phyloP scores from a whole-genome alignment of 2,888 invertebrate species.

The Melanotus villosus region DNA sequence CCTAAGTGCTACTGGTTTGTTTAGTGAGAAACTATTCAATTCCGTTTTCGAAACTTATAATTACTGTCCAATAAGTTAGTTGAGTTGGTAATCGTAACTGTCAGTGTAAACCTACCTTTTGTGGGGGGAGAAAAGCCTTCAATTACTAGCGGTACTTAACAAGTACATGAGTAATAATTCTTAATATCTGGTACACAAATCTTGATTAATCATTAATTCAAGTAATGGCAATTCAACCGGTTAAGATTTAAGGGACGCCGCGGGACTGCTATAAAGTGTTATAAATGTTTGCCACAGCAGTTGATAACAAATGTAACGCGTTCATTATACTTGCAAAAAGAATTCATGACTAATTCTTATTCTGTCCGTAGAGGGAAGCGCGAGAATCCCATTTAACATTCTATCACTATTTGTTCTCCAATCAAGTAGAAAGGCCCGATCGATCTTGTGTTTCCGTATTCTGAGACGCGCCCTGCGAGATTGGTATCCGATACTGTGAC shows the following conservation, averaged over 20 bases:
- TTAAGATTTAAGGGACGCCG: slow-evolving; percentile 27
- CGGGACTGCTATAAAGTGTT: slow-evolving; percentile 25
- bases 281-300: slow-evolving; percentile 33
- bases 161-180: neutral
- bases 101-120: neutral
- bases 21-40: slow-evolving; percentile 14
- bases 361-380: slow-evolving; percentile 41
- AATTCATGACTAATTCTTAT: slow-evolving; percentile 47
- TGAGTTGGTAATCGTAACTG: neutral
- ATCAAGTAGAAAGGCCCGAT: slow-evolving; percentile 53
- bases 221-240: slow-evolving; percentile 22
- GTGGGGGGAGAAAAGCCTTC: neutral
- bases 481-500: slow-evolving; percentile 46
- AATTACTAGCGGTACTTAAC: neutral
- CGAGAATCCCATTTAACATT: slow-evolving; percentile 50
- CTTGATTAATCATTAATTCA: slow-evolving; percentile 19
- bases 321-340: slow-evolving; percentile 47
- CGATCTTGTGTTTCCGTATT: slow-evolving; percentile 48
- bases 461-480: slow-evolving; percentile 44
- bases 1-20: slow-evolving; percentile 11
- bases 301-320: slow-evolving; percentile 36
- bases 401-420: slow-evolving; percentile 55
- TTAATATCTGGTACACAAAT: slow-evolving; percentile 16
- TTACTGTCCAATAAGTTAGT: slow-evolving; percentile 8
- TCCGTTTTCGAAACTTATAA: slow-evolving; percentile 8